These are phyloP conservation scores for Enteromius mattozi DNA, from an alignment of 2,797 vertebrate species.

Conservation along the genomic window DNA sequence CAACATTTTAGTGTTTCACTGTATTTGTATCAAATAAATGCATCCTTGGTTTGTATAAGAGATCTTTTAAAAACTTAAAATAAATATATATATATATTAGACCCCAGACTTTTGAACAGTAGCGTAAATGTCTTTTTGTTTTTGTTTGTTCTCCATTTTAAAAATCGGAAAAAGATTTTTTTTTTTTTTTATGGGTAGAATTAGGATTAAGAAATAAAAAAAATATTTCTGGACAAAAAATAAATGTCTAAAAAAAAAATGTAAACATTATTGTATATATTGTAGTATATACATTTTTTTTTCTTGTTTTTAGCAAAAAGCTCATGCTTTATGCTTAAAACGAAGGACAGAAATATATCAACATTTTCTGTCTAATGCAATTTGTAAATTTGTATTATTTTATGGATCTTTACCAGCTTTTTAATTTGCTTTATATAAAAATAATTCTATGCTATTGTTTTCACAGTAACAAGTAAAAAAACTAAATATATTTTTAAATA, in stretches of 20 bases:
- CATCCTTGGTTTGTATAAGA: neutral
- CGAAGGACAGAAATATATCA: too few relatives aligned
- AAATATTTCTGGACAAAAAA: too few relatives aligned
- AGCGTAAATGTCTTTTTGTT: neutral
- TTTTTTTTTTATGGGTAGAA: neutral
- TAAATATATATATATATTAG: too few relatives aligned
- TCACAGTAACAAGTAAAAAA: too few relatives aligned
- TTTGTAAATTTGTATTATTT: neutral
- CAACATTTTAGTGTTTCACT: neutral
- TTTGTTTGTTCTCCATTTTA: neutral
- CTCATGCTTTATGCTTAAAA: neutral
- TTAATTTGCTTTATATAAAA: too few relatives aligned
- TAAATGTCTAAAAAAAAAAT: too few relatives aligned
- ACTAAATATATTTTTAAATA: neutral
- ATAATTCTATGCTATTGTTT: too few relatives aligned
- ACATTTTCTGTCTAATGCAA: neutral
- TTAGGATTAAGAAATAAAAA: neutral
- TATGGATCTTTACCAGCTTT: too few relatives aligned
- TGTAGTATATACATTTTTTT: too few relatives aligned
- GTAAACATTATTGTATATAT: too few relatives aligned
- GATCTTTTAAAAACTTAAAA: neutral
- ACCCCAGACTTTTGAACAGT: neutral
- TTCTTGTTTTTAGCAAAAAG: too few relatives aligned
- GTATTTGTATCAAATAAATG: neutral
- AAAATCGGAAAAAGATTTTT: neutral